Conservation (phyloP, 2,113 vertebrate species). For the Tupaia chinensis region DNA sequence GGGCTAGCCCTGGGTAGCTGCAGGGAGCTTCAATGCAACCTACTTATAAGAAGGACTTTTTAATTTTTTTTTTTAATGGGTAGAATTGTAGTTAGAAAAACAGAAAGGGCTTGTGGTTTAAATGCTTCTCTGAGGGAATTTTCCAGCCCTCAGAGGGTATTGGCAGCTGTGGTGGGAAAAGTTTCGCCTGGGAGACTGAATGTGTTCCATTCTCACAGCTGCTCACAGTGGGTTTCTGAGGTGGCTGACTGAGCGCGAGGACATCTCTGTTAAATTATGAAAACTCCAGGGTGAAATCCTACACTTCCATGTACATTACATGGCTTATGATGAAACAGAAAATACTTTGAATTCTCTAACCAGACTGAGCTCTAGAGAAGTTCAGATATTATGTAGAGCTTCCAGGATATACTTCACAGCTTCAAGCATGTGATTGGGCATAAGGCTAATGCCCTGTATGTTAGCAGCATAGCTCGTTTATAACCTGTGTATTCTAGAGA, state of each 20-base stretch:
- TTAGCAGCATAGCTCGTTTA: not conserved
- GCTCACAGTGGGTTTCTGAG: constrained; percentile 71
- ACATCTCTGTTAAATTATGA: constrained; percentile 73
- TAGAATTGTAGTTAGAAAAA: constrained; percentile 73
- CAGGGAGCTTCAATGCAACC: not conserved
- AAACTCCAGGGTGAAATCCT: constrained; percentile 87
- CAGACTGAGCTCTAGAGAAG: constrained; percentile 79
- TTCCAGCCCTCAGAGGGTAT: not conserved
- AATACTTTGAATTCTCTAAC: constrained; percentile 72
- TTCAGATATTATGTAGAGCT: constrained; percentile 74
- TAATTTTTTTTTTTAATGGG: not conserved
- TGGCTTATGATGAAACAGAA: constrained; percentile 78
- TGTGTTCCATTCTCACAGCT: constrained; percentile 18
- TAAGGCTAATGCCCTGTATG: constrained; percentile 74
- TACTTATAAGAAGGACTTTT: constrained; percentile 57
- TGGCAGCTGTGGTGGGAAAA: not conserved
- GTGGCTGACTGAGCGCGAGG: constrained; percentile 75
- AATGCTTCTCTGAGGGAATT: constrained; percentile 56
- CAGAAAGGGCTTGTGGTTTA: constrained; percentile 85
- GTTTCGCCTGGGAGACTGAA: not conserved
- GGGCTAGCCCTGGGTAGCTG: constrained; percentile 24
- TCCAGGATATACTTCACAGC: constrained; percentile 66
- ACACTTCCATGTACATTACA: constrained; percentile 87
- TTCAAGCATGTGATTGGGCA: constrained; percentile 68
- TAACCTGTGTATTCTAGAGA: not conserved